Evolutionary conservation across 1,140 invertebrate genomes (phyloP).

Genomic region (Eurytemora carolleeae): DNA sequence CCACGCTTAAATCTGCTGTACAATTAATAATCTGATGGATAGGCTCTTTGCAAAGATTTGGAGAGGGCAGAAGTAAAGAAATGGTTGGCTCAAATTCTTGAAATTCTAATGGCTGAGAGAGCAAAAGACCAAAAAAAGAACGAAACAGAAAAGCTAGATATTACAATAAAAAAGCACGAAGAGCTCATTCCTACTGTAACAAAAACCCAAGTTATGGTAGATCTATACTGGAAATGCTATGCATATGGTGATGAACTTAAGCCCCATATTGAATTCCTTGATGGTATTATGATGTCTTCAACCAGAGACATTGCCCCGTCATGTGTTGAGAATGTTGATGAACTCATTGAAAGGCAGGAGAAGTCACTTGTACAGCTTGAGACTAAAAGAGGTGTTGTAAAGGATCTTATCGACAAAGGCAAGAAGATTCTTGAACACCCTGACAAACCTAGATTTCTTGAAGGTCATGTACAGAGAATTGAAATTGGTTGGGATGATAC

Average conservation of each 20-base stretch:
- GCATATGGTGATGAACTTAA: slow-evolving; percentile 20
- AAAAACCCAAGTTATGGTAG: slow-evolving; percentile 16
- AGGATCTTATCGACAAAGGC: slow-evolving; percentile 19
- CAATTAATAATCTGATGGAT: background rate
- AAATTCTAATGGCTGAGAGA: slow-evolving; percentile 20
- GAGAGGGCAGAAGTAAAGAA: slow-evolving; percentile 21
- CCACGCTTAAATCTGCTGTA: too few relatives aligned
- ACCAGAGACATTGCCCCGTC: slow-evolving; percentile 21
- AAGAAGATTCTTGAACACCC: slow-evolving; percentile 19
- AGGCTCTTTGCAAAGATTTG: slow-evolving; percentile 20
- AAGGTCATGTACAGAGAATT: slow-evolving; percentile 18
- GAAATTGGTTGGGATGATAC: slow-evolving; percentile 19
- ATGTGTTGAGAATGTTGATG: slow-evolving; percentile 21
- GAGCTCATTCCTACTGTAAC: slow-evolving; percentile 18
- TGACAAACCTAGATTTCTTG: slow-evolving; percentile 19
- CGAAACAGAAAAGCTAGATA: slow-evolving; percentile 19
- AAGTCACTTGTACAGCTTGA: slow-evolving; percentile 19
- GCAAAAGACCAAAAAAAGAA: slow-evolving; percentile 19
- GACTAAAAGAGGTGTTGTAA: slow-evolving; percentile 17
- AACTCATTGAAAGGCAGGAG: slow-evolving; percentile 20
- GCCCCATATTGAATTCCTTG: slow-evolving; percentile 19
- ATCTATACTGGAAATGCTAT: slow-evolving; percentile 20
- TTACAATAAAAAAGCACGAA: slow-evolving; percentile 20
- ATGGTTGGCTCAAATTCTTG: slow-evolving; percentile 18
- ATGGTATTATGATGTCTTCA: slow-evolving; percentile 19